Conservation (phyloP, 1,140 invertebrate genomes). For the Oryzaephilus surinamensis region DNA sequence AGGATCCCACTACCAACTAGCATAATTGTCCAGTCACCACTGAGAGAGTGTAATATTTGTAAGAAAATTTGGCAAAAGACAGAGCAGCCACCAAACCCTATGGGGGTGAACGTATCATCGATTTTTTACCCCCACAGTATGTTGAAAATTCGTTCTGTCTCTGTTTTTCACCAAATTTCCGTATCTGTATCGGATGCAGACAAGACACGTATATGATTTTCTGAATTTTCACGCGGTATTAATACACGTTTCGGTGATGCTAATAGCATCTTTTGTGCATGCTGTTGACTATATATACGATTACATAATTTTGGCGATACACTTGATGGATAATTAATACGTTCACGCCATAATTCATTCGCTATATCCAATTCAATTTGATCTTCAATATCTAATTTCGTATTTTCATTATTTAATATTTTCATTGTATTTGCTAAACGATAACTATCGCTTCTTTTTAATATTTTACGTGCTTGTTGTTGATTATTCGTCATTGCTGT, state of each 20-base stretch:
- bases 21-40: slow-evolving; percentile 10
- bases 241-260: slow-evolving; percentile 43
- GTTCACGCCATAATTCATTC: slow-evolving; percentile 52
- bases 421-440: slow-evolving; percentile 64
- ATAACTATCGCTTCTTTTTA: slow-evolving; percentile 77
- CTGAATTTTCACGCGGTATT: slow-evolving; percentile 41
- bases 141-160: not conserved
- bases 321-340: slow-evolving; percentile 58
- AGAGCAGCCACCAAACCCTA: not conserved
- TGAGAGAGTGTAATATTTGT: no score
- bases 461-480: slow-evolving; percentile 9
- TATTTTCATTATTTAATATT: slow-evolving; percentile 24
- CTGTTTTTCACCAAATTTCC: slow-evolving; percentile 59
- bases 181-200: slow-evolving; percentile 51
- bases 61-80: slow-evolving; percentile 2
- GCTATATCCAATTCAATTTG: slow-evolving; percentile 47
- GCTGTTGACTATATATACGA: slow-evolving; percentile 31
- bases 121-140: slow-evolving; percentile 12
- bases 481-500: slow-evolving; percentile 9
- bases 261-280: slow-evolving; percentile 34
- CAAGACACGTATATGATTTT: slow-evolving; percentile 43
- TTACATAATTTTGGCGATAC: slow-evolving; percentile 31
- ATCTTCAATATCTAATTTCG: slow-evolving; percentile 35
- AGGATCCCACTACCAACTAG: slow-evolving; percentile 23
- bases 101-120: slow-evolving; percentile 21